These are phyloP conservation scores for Prionailurus bengalensis DNA, from an alignment of 2,113 vertebrate species.

Conservation along the genomic window DNA sequence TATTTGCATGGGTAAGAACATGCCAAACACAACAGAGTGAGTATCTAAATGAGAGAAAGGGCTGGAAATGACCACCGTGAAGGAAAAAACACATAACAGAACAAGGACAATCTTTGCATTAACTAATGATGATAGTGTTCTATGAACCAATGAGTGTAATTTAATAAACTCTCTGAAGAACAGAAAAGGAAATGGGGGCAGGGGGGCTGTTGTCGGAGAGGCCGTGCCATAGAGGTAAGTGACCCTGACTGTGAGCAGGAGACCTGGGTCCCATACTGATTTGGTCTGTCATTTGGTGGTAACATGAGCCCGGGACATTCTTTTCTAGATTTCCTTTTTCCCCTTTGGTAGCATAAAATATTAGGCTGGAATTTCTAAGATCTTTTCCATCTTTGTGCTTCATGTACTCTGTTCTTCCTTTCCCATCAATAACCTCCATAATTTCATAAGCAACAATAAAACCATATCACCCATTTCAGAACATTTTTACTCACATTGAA, in stretches of 20 bases:
- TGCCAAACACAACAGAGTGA: neutral
- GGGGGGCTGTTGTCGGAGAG: neutral
- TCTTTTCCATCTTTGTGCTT: neutral
- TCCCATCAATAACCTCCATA: slow-evolving; percentile 1
- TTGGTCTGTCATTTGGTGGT: neutral
- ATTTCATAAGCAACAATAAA: slow-evolving; percentile 57
- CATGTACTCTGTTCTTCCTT: neutral
- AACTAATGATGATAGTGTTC: neutral
- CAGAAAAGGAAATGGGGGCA: neutral
- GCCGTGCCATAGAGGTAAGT: neutral
- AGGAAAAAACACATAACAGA: neutral
- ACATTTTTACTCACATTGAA: slow-evolving; percentile 47
- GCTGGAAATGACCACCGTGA: neutral
- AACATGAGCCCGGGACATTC: neutral
- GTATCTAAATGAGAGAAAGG: neutral
- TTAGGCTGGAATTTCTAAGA: slow-evolving; percentile 27
- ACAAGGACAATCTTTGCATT: neutral
- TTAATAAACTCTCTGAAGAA: neutral
- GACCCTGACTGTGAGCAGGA: neutral
- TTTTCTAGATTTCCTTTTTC: neutral
- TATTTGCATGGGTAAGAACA: neutral
- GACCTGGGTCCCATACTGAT: neutral
- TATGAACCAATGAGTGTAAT: neutral
- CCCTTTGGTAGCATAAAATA: neutral
- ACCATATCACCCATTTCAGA: slow-evolving; percentile 37